Percentiles rank a stretch among this genome's conserved stretches.
phyloP scores from a whole-genome alignment of 2,888 invertebrate genomes.

The Eupithecia tripunctaria region DNA sequence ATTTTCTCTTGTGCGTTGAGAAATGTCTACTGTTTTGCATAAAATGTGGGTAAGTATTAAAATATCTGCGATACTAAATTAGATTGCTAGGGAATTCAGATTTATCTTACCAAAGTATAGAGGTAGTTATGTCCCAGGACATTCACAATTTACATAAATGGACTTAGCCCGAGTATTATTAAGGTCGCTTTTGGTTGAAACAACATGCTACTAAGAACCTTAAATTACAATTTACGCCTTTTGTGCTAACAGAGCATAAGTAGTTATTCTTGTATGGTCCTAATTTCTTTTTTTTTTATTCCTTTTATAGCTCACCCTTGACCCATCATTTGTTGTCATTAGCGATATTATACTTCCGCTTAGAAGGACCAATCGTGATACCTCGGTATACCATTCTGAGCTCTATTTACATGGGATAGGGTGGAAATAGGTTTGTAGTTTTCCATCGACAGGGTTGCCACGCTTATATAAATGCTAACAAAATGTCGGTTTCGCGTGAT shows the following conservation, averaged over 20 bases:
- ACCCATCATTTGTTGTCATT: constrained; percentile 77
- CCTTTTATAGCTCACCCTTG: constrained; percentile 69
- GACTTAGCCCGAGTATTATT: constrained; percentile 1
- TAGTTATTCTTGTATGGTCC: constrained; percentile 28
- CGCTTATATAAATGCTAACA: constrained; percentile 77
- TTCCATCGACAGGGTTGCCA: constrained; percentile 31
- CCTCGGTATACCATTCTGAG: constrained; percentile 43
- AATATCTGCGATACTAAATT: not conserved
- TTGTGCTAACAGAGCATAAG: not conserved
- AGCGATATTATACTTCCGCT: constrained; percentile 53
- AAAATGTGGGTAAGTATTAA: constrained; percentile 10
- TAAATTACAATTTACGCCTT: constrained; percentile 8
- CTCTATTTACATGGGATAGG: constrained; percentile 47
- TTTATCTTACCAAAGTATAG: not conserved
- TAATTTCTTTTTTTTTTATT: constrained; percentile 70
- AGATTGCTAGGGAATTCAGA: not conserved
- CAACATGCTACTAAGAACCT: not conserved
- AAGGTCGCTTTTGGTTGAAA: not conserved
- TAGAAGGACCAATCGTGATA: constrained; percentile 43
- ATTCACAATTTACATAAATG: not conserved
- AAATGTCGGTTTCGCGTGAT: constrained; percentile 81
- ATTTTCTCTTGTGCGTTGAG: constrained; percentile 46
- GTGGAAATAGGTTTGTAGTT: constrained; percentile 41
- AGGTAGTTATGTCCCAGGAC: not conserved
- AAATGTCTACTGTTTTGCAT: constrained; percentile 23